A percentile compares a stretch with the other conserved stretches of the same genome.
Evolutionary conservation across 2,888 invertebrate genomes (phyloP).

Genomic region (Cancer borealis): DNA sequence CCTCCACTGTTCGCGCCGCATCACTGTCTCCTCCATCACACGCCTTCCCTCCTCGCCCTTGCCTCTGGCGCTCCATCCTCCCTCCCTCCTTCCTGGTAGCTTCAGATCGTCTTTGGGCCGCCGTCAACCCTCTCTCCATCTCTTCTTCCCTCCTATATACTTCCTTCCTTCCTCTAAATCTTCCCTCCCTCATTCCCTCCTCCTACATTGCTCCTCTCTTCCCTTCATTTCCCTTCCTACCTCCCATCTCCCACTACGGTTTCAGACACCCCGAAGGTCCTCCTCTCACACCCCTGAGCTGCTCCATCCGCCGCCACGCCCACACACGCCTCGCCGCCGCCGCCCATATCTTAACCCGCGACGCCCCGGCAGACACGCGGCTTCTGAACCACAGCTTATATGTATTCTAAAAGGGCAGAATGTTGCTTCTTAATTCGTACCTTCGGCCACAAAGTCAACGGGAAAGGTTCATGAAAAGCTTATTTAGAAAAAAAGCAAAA

Average conservation of each 20-base stretch:
- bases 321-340: not conserved
- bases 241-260: not conserved
- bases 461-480: conserved; percentile 1
- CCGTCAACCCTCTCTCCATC: conserved; percentile 5
- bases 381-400: not conserved
- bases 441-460: not conserved
- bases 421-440: not conserved
- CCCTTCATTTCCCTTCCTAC: not conserved
- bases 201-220: not conserved
- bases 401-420: conserved; percentile 4
- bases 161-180: not conserved
- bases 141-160: not conserved
- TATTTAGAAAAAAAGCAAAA: not conserved
- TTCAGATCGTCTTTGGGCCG: not conserved
- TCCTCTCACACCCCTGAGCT: not conserved
- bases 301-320: not conserved
- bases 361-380: conserved; percentile 6
- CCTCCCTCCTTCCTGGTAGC: not conserved
- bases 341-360: not conserved
- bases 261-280: not conserved
- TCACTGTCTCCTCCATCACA: conserved; percentile 27
- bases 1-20: not conserved
- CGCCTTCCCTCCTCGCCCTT: not conserved
- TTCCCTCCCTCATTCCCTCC: not conserved
- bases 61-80: not conserved